These are phyloP conservation scores for Galerucella nymphaeae DNA, from an alignment of 2,888 invertebrate genomes.

Conservation along the genomic window DNA sequence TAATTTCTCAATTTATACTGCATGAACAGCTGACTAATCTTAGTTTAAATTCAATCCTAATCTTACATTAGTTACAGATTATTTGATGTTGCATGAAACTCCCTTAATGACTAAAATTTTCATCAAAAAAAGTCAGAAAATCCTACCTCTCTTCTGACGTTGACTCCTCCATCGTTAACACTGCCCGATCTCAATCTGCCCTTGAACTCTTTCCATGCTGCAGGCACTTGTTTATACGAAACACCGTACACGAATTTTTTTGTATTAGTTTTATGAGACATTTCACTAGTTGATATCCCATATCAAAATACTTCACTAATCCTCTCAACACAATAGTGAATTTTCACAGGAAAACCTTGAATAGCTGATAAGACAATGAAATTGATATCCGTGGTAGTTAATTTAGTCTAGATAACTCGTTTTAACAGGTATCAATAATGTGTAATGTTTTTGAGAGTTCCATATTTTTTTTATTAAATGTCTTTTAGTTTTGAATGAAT, in stretches of 20 bases:
- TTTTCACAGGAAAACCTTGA: not conserved
- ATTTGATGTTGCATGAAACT: too few species aligned
- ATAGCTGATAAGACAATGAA: constrained; percentile 9
- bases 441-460: constrained; percentile 6
- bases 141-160: constrained; percentile 46
- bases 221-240: constrained; percentile 53
- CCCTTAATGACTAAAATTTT: too few species aligned
- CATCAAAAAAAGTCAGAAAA: not conserved
- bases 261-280: constrained; percentile 47
- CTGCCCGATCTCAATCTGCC: constrained; percentile 49
- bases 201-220: constrained; percentile 55
- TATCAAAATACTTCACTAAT: constrained; percentile 22
- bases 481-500: not conserved
- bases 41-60: too few species aligned
- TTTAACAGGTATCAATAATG: not conserved
- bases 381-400: constrained; percentile 2
- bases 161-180: constrained; percentile 34
- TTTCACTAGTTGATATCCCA: constrained; percentile 25
- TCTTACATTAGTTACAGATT: too few species aligned
- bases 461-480: not conserved
- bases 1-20: too few species aligned
- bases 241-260: constrained; percentile 43
- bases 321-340: not conserved
- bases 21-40: too few species aligned
- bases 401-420: constrained; percentile 4